phyloP scores from a whole-genome alignment of 2,888 invertebrate genomes.

The Callimorpha dominula region DNA sequence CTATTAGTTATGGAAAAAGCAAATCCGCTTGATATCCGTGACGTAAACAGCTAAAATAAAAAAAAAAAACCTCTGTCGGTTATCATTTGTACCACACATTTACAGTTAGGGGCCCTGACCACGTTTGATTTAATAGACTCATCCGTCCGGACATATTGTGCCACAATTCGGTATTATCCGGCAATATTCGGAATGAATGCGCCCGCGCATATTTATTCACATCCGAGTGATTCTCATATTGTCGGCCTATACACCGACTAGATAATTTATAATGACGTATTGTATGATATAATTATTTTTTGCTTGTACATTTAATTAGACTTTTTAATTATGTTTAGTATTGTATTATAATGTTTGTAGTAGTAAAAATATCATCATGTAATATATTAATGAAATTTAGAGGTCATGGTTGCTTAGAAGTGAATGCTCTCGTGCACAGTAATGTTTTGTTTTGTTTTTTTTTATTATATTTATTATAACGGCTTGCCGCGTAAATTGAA shows the following conservation, averaged over 20 bases:
- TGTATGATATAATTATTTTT: constrained; percentile 29
- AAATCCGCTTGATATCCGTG: no score
- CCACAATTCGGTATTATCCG: constrained; percentile 53
- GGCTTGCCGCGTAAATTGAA: not conserved
- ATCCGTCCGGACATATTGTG: constrained; percentile 71
- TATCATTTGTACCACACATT: constrained; percentile 47
- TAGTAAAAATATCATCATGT: not conserved
- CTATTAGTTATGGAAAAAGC: no score
- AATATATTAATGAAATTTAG: not conserved
- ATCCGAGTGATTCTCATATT: constrained; percentile 13
- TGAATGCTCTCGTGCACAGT: not conserved
- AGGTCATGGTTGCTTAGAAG: constrained; percentile 6
- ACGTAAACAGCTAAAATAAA: no score
- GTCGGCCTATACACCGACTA: not conserved
- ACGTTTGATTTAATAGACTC: constrained; percentile 73
- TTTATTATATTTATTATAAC: no score
- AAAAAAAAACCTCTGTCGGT: constrained; percentile 36
- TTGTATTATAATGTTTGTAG: constrained; percentile 1
- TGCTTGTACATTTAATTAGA: constrained; percentile 29
- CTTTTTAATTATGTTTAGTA: constrained; percentile 20
- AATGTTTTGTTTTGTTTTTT: not conserved
- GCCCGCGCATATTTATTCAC: constrained; percentile 23
- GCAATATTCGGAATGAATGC: constrained; percentile 34
- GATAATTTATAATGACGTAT: constrained; percentile 22
- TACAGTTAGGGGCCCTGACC: constrained; percentile 79